Percentiles rank a stretch among this genome's conserved stretches.
These are phyloP conservation scores for Phenganax marumi DNA, from an alignment of 92 coral and sea anemone genomes.

Conservation along the genomic window DNA sequence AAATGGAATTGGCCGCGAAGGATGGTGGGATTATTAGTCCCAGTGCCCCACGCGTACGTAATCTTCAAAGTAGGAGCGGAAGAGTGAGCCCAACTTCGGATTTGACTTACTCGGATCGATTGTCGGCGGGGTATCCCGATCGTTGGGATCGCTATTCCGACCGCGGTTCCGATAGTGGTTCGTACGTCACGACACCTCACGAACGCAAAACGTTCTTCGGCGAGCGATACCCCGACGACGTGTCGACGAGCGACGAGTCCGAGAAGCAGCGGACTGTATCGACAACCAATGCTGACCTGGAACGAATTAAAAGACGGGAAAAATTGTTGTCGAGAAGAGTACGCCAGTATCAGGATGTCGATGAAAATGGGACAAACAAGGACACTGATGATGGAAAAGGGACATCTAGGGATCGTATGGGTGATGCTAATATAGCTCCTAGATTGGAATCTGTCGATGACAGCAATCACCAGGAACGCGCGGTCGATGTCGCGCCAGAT, in stretches of 20 bases:
- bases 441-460: neutral
- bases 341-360: slow-evolving; percentile 29
- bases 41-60: slow-evolving; percentile 25
- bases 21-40: slow-evolving; percentile 44
- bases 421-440: slow-evolving; percentile 29
- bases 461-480: slow-evolving; percentile 27
- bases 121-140: slow-evolving; percentile 36
- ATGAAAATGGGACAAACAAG: neutral
- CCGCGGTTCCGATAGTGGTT: slow-evolving; percentile 38
- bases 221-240: slow-evolving; percentile 42
- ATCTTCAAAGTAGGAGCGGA: neutral
- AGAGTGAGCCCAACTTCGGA: slow-evolving; percentile 43
- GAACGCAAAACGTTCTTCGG: slow-evolving; percentile 37
- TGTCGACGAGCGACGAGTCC: slow-evolving; percentile 50
- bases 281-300: slow-evolving; percentile 9
- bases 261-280: slow-evolving; percentile 14
- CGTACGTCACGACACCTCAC: slow-evolving; percentile 44
- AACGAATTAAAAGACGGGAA: slow-evolving; percentile 36
- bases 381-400: slow-evolving; percentile 13
- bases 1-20: slow-evolving; percentile 44
- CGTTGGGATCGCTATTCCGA: slow-evolving; percentile 30
- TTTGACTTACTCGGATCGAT: slow-evolving; percentile 40
- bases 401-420: slow-evolving; percentile 25
- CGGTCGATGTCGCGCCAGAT: slow-evolving; percentile 38
- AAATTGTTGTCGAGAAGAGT: slow-evolving; percentile 36